Base-by-base conservation (phyloP, 2,797 vertebrate genomes). In the Urophycis tenuis region DNA sequence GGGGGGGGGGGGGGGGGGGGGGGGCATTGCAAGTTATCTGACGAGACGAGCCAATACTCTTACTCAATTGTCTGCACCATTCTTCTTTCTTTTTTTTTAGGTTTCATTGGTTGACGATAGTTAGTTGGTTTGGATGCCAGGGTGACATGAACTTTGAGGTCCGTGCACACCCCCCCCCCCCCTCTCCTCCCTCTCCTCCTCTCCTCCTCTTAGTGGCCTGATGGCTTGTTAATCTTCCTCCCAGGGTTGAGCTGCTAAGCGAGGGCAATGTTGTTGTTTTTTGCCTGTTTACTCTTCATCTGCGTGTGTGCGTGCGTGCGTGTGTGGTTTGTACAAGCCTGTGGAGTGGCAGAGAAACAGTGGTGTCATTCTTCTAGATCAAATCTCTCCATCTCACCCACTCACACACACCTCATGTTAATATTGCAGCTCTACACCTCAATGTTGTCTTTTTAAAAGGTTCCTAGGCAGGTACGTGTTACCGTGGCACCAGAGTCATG, bases 401-500 rank as follows among this genome's bases (percentile, higher is more conserved):
- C 22, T 6, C 53, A 60, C n/a, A 25, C 53, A n/a, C n/a, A n/a
- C n/a, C n/a, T n/a, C n/a, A n/a, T 53, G 75, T 75, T 25, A 12
- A 53, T 70, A 36, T 74, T 30, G 11, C 72, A 9, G 70, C 79
- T 79, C 83, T 78, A 72, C 14, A 80, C 74, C 77, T 0, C 19
- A 29, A 75, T 76, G 71, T 81, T 78, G 82, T 74, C 45, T 83
- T 34, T 84, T 80, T 78, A 34, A 79, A 75, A 71, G 34, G 49
- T 81, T 35, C 75, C 85, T 87, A 76, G 84, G 83, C 53, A 67
- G 29, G 22, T 78, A 79, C 81, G 82, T 78, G 72, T 83, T 82
- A 15, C 39, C 17, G 39, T 41, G 14, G 81, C 85, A 85, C 84
- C 82, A 82, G 83, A 77, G 78, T 88, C 77, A 77, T 89, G 88